A percentile compares a stretch with the other conserved stretches of the same genome.
Conservation (phyloP, 2,113 vertebrate genomes). For the Megatriorchis doriae region DNA sequence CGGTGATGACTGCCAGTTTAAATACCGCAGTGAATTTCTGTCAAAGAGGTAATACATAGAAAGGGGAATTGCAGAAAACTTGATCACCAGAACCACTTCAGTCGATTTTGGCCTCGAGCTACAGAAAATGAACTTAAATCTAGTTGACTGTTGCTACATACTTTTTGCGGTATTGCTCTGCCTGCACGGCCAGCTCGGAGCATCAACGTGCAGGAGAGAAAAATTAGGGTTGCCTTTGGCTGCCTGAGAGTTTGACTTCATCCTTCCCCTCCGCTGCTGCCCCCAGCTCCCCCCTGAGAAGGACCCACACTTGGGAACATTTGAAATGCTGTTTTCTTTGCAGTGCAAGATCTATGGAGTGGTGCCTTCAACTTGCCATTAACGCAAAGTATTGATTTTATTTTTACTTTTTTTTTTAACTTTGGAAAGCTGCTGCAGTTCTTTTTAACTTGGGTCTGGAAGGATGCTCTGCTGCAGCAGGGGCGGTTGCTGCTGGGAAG, state of each 20-base stretch:
- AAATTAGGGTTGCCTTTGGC: background rate
- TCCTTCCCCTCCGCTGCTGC: background rate
- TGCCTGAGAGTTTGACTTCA: background rate
- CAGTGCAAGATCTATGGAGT: background rate
- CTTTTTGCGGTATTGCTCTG: slow-evolving; percentile 69
- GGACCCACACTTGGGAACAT: background rate
- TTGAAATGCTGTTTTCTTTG: background rate
- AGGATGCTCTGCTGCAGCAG: background rate
- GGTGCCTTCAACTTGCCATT: background rate
- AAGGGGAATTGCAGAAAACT: slow-evolving; percentile 78
- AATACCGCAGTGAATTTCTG: slow-evolving; percentile 80
- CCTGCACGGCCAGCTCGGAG: background rate
- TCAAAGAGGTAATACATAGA: slow-evolving; percentile 72
- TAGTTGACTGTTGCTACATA: slow-evolving; percentile 70
- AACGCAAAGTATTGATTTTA: background rate
- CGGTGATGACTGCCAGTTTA: slow-evolving; percentile 81
- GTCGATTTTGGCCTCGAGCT: slow-evolving; percentile 80
- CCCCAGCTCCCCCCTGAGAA: background rate
- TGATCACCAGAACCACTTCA: slow-evolving; percentile 75
- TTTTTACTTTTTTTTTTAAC: background rate
- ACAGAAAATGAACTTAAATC: slow-evolving; percentile 80
- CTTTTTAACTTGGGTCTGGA: background rate
- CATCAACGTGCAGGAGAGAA: background rate
- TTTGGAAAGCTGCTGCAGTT: background rate
- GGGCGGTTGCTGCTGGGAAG: background rate